Evolutionary conservation across 2,888 invertebrate genomes (phyloP).

Genomic region (Tetragonula carbonaria): DNA sequence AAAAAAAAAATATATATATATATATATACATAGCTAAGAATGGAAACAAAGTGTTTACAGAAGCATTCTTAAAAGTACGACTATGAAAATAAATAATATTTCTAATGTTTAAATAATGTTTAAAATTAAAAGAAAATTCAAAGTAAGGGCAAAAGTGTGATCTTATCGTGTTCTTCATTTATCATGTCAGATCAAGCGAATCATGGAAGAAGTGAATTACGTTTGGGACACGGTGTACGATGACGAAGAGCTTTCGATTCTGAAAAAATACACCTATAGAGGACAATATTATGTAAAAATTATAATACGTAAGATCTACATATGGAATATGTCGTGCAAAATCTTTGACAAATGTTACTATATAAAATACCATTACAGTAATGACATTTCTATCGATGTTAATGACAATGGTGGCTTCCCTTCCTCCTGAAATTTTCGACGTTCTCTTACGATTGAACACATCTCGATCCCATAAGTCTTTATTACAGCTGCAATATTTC

Average conservation of each 20-base stretch:
- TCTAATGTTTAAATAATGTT: too few relatives aligned
- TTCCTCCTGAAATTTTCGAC: neutral
- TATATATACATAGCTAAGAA: neutral
- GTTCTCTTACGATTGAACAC: neutral
- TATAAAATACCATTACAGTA: neutral
- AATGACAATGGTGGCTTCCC: neutral
- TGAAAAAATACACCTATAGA: neutral
- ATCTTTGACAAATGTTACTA: too few relatives aligned
- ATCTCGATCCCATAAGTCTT: neutral
- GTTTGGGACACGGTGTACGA: neutral
- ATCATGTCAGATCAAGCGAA: neutral
- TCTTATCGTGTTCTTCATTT: too few relatives aligned
- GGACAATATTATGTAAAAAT: neutral
- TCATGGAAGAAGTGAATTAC: neutral
- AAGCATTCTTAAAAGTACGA: too few relatives aligned
- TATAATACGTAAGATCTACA: conserved; percentile 2
- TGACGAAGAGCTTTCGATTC: neutral
- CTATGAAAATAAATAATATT: too few relatives aligned
- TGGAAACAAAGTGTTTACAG: too few relatives aligned
- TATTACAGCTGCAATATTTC: neutral
- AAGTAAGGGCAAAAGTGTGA: too few relatives aligned
- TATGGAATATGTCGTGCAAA: too few relatives aligned
- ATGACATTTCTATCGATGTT: neutral
- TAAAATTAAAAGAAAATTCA: too few relatives aligned
- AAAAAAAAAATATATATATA: too few relatives aligned